Conservation (phyloP, 2,888 invertebrate species). For the Tetranychus truncatus region DNA sequence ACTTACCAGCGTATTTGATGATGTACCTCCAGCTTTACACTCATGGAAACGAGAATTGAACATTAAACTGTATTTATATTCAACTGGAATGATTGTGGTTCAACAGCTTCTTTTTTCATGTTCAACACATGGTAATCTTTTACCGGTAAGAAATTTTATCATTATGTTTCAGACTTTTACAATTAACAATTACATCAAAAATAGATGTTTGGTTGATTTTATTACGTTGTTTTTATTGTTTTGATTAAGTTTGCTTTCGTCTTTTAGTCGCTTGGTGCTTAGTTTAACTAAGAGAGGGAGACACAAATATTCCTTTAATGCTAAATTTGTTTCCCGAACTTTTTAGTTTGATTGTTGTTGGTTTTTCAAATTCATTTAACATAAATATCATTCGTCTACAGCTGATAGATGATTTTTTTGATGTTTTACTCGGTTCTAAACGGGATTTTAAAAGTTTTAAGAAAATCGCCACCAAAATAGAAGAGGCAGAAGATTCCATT, state of each 20-base stretch:
- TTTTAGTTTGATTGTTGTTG: neutral
- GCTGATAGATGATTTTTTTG: conserved; percentile 17
- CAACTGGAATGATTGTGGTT: conserved; percentile 17
- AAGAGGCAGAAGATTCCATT: conserved; percentile 9
- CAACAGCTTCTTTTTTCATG: conserved; percentile 19
- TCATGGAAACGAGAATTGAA: conserved; percentile 15
- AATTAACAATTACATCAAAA: too few species aligned
- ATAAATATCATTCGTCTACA: neutral
- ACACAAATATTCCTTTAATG: neutral
- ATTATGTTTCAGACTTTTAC: neutral
- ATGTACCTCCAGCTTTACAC: conserved; percentile 16
- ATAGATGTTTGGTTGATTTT: too few species aligned
- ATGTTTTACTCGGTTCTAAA: conserved; percentile 15
- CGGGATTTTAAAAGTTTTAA: conserved; percentile 16
- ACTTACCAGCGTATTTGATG: conserved; percentile 16
- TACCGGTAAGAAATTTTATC: neutral
- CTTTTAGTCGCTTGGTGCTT: neutral
- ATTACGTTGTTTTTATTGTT: too few species aligned
- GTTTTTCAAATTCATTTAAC: neutral
- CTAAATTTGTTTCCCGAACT: neutral
- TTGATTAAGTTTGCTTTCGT: neutral
- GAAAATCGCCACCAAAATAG: conserved; percentile 10
- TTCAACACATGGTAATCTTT: conserved; percentile 20
- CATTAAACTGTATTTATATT: conserved; percentile 18
- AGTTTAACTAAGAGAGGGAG: too few species aligned